phyloP scores from a whole-genome alignment of 2,113 vertebrate genomes.

The Thomomys bottae region DNA sequence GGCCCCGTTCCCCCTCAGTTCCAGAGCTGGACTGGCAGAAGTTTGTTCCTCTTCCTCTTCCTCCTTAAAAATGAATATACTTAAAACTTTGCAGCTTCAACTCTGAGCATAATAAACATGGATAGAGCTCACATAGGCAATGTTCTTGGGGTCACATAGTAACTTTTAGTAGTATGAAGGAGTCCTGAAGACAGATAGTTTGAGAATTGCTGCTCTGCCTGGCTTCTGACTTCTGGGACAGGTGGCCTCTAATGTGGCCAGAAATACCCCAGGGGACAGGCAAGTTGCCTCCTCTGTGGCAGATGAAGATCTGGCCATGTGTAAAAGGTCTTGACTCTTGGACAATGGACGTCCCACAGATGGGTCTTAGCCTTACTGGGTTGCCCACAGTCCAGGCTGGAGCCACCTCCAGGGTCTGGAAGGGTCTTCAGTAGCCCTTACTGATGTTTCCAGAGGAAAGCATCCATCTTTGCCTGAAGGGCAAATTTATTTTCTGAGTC shows the following conservation, averaged over 20 bases:
- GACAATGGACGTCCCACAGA: neutral
- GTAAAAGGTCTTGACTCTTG: conserved; percentile 17
- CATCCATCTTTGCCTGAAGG: neutral
- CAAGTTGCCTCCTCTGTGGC: neutral
- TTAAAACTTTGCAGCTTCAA: neutral
- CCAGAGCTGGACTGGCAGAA: too few species aligned
- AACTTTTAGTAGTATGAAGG: neutral
- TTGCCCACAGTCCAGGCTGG: neutral
- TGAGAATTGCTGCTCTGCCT: neutral
- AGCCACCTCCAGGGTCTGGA: neutral
- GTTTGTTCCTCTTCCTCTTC: too few species aligned
- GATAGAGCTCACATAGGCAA: neutral
- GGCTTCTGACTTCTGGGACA: neutral
- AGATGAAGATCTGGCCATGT: conserved; percentile 34
- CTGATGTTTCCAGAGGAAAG: neutral
- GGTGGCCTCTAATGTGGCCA: neutral
- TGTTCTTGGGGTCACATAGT: neutral
- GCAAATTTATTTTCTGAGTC: conserved; percentile 57
- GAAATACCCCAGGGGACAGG: neutral
- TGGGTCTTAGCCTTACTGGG: neutral
- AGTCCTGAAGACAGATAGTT: neutral
- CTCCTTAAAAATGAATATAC: too few species aligned
- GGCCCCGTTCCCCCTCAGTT: too few species aligned
- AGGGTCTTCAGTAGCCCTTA: neutral
- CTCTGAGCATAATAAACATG: neutral